Percentiles rank a stretch among this genome's conserved stretches.
These are phyloP conservation scores for Phalacrocorax carbo DNA, from an alignment of 2,113 vertebrate species.

Conservation along the genomic window DNA sequence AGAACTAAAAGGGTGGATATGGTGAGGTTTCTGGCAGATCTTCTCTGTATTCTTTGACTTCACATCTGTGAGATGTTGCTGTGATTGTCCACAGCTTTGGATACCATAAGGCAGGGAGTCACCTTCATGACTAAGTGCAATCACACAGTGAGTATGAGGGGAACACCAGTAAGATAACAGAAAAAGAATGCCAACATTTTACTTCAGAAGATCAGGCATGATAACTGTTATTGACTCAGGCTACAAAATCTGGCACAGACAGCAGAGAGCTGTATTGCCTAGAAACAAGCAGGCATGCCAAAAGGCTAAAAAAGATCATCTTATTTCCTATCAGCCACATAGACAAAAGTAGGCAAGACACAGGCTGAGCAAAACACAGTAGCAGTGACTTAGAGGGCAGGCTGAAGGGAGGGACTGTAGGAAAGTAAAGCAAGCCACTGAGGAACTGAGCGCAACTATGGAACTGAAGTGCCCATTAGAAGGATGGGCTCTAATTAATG, in stretches of 20 bases:
- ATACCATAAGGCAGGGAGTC: background rate
- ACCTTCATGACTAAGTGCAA: background rate
- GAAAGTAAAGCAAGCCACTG: background rate
- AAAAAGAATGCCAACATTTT: background rate
- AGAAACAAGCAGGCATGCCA: background rate
- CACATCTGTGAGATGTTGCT: background rate
- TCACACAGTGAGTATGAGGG: background rate
- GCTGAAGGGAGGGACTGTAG: background rate
- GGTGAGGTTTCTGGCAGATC: background rate
- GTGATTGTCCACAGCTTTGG: background rate
- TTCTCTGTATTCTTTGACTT: background rate
- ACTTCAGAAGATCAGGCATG: background rate
- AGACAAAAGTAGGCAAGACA: background rate
- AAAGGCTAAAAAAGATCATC: background rate
- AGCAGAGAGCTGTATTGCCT: background rate
- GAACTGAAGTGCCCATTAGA: background rate
- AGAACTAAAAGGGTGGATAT: background rate
- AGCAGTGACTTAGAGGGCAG: background rate
- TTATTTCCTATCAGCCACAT: background rate
- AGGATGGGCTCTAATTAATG: slow-evolving; percentile 9
- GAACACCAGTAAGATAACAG: background rate
- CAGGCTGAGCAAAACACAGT: background rate
- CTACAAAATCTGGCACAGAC: background rate
- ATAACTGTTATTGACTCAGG: background rate
- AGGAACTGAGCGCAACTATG: background rate